These are phyloP conservation scores for Lottia gigantea DNA, from an alignment of 2,888 invertebrate genomes.

Conservation along the genomic window DNA sequence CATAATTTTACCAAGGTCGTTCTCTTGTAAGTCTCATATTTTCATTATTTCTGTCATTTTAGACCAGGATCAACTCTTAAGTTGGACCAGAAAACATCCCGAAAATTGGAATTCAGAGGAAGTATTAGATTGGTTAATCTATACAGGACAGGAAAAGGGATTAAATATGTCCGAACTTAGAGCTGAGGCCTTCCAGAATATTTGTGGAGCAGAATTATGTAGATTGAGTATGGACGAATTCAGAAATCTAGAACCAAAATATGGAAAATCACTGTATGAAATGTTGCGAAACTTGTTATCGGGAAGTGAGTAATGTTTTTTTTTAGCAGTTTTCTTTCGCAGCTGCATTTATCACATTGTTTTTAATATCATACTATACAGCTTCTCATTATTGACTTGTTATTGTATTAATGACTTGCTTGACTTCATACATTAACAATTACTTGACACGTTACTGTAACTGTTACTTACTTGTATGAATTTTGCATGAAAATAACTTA, in stretches of 20 bases:
- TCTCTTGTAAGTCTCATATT: neutral
- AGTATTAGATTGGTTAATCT: conserved; percentile 58
- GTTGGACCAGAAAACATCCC: conserved; percentile 55
- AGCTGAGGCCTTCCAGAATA: conserved; percentile 54
- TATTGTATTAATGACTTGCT: too few species aligned
- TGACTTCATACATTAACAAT: too few species aligned
- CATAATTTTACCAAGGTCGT: neutral
- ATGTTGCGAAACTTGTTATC: conserved; percentile 36
- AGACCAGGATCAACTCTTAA: conserved; percentile 37
- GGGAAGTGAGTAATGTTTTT: neutral
- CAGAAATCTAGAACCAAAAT: conserved; percentile 44
- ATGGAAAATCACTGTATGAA: conserved; percentile 44
- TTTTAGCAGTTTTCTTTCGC: neutral
- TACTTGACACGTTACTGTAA: too few species aligned
- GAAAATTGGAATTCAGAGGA: conserved; percentile 51
- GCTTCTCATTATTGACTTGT: too few species aligned
- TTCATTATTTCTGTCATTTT: neutral
- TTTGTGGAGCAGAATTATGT: conserved; percentile 50
- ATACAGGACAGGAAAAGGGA: conserved; percentile 43
- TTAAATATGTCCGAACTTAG: conserved; percentile 50
- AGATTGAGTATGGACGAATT: conserved; percentile 48
- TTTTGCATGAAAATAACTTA: too few species aligned
- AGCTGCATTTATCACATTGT: too few species aligned
- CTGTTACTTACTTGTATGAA: too few species aligned
- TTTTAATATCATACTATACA: too few species aligned